A percentile compares a stretch with the other conserved stretches of the same genome.
phyloP scores from a whole-genome alignment of 1,140 invertebrate species.

The Drosophila setifemur region DNA sequence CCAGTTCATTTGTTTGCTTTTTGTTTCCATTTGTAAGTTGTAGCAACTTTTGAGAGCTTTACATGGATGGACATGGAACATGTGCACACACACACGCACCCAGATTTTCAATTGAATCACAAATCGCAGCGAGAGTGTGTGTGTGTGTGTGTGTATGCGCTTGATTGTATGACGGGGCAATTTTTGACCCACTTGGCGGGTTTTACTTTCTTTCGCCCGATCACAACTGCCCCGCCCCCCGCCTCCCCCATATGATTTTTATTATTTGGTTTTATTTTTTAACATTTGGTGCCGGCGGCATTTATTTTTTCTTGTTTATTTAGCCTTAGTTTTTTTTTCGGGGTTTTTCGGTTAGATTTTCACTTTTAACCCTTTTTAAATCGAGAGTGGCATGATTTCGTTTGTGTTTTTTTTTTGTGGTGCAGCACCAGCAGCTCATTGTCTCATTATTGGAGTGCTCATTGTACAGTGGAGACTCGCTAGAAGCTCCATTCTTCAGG shows the following conservation, averaged over 20 bases:
- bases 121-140: background rate
- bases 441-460: no score
- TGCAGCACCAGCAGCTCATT: no score
- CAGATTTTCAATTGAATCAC: slow-evolving; percentile 14
- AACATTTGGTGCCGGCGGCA: background rate
- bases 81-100: background rate
- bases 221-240: slow-evolving; percentile 4
- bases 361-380: slow-evolving; percentile 66
- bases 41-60: background rate
- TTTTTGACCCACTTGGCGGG: slow-evolving; percentile 74
- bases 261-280: slow-evolving; percentile 5
- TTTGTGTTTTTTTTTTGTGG: slow-evolving; percentile 7
- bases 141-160: slow-evolving; percentile 2
- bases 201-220: slow-evolving; percentile 76
- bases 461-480: background rate
- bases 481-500: background rate
- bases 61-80: no score
- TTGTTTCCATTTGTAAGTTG: background rate
- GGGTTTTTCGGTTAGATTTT: slow-evolving; percentile 40
- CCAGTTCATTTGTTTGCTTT: background rate
- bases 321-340: slow-evolving; percentile 5
- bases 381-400: slow-evolving; percentile 22
- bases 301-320: slow-evolving; percentile 13
- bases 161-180: slow-evolving; percentile 40
- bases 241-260: slow-evolving; percentile 13